Conservation (phyloP, 2,113 vertebrate genomes). For the Plecturocebus donacophilus region DNA sequence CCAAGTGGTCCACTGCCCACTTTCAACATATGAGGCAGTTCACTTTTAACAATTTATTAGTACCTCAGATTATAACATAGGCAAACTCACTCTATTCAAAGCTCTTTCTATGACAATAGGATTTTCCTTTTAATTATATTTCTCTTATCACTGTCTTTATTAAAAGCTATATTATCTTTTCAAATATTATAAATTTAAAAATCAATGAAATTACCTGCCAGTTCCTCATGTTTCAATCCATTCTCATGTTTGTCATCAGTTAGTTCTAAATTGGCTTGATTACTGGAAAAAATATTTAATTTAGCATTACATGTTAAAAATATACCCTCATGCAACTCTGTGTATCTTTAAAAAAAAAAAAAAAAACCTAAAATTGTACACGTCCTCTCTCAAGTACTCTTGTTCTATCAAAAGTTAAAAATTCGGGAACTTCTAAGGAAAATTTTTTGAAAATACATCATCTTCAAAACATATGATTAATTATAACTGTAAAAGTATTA, state of each 20-base stretch:
- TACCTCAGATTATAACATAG: not conserved
- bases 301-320: slow-evolving; percentile 16
- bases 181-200: slow-evolving; percentile 27
- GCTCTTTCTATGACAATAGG: not conserved
- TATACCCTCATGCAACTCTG: not conserved
- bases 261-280: slow-evolving; percentile 35
- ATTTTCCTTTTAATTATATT: not conserved
- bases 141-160: not conserved
- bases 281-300: slow-evolving; percentile 68
- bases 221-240: slow-evolving; percentile 72
- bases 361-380: not conserved
- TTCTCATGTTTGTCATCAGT: slow-evolving; percentile 65
- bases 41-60: not conserved
- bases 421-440: not conserved
- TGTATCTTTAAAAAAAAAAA: not conserved
- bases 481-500: not conserved
- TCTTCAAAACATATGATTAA: not conserved
- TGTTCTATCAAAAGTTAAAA: not conserved
- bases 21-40: not conserved
- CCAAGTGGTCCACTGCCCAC: not conserved
- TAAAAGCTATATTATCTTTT: not conserved
- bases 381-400: not conserved
- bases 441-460: slow-evolving; percentile 26
- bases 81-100: not conserved
- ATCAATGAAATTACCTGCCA: slow-evolving; percentile 79